Percentiles rank a stretch among this genome's conserved stretches.
Evolutionary conservation across 2,888 invertebrate genomes (phyloP).

Genomic region (Himalopsyche tibetana): DNA sequence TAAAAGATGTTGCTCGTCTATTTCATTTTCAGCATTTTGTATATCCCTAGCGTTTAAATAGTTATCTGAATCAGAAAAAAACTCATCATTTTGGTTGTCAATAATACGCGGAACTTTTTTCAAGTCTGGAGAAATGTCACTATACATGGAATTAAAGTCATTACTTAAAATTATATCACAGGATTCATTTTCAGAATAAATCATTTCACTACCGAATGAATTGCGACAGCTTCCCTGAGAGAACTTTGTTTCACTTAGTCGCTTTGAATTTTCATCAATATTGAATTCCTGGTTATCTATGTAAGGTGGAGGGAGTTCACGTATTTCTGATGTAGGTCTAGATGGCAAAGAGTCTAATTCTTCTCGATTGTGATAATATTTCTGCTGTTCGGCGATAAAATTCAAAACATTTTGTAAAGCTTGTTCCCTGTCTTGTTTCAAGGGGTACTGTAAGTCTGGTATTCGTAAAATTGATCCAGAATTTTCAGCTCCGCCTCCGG

Average conservation of each 20-base stretch:
- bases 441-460: slow-evolving; percentile 74
- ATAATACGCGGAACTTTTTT: slow-evolving; percentile 74
- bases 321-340: slow-evolving; percentile 77
- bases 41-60: slow-evolving; percentile 69
- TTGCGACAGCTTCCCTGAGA: slow-evolving; percentile 56
- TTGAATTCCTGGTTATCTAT: slow-evolving; percentile 69
- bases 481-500: slow-evolving; percentile 75
- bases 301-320: slow-evolving; percentile 77
- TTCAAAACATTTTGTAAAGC: slow-evolving; percentile 84
- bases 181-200: slow-evolving; percentile 76
- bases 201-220: slow-evolving; percentile 68
- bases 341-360: slow-evolving; percentile 78
- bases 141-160: slow-evolving; percentile 72
- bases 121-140: slow-evolving; percentile 72
- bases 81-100: slow-evolving; percentile 72
- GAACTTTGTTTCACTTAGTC: slow-evolving; percentile 66
- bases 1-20: slow-evolving; percentile 72
- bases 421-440: slow-evolving; percentile 80
- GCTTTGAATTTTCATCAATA: slow-evolving; percentile 63
- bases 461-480: slow-evolving; percentile 71
- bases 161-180: slow-evolving; percentile 72
- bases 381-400: slow-evolving; percentile 87
- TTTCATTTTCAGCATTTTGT: slow-evolving; percentile 74
- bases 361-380: slow-evolving; percentile 81
- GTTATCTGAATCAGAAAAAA: slow-evolving; percentile 74